Evolutionary conservation across 2,888 invertebrate genomes (phyloP).

Genomic region (Eristalis arbustorum): DNA sequence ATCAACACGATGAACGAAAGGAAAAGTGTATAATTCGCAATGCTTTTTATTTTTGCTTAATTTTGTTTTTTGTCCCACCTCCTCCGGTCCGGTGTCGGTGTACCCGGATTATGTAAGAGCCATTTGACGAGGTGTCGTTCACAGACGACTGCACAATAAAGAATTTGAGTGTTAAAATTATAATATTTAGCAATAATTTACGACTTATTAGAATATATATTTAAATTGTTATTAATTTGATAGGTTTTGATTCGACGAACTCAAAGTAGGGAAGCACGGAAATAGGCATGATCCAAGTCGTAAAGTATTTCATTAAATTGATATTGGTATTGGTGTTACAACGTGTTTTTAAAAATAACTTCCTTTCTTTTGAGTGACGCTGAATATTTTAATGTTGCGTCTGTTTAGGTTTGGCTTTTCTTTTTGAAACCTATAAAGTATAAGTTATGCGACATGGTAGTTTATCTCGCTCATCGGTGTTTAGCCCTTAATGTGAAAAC

Average conservation of each 20-base stretch:
- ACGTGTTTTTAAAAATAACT: neutral
- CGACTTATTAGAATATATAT: conserved; percentile 5
- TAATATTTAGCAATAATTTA: conserved; percentile 24
- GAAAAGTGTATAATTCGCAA: conserved; percentile 28
- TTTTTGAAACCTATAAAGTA: no score
- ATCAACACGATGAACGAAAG: conserved; percentile 32
- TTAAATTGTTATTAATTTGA: conserved; percentile 13
- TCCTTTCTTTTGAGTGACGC: neutral
- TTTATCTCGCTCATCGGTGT: no score
- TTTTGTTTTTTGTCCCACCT: neutral
- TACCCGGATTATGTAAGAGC: conserved; percentile 1
- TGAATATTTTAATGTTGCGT: no score
- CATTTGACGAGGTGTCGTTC: conserved; percentile 20
- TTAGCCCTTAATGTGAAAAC: no score
- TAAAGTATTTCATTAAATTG: neutral
- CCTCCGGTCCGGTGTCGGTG: neutral
- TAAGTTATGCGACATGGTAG: no score
- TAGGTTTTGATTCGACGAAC: conserved; percentile 3
- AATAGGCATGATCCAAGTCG: conserved; percentile 8
- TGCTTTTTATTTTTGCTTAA: neutral
- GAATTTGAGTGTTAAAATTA: conserved; percentile 1
- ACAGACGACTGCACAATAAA: neutral
- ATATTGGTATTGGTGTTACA: neutral
- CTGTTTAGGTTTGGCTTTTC: no score
- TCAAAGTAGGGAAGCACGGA: neutral